A percentile compares a stretch with the other conserved stretches of the same genome.
phyloP scores from a whole-genome alignment of 2,113 vertebrate genomes.

The Tapirus terrestris region DNA sequence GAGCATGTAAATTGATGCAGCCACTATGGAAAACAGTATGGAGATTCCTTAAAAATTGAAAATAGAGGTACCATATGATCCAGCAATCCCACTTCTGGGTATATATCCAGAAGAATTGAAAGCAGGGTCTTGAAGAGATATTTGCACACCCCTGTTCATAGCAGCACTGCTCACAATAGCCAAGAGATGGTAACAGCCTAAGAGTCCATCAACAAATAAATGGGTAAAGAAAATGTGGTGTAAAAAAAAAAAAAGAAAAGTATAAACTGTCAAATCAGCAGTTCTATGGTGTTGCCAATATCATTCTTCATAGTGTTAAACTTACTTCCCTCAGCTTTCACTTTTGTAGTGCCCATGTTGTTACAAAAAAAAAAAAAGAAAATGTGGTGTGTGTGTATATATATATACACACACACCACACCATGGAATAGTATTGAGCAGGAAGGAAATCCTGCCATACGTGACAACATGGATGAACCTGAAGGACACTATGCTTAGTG shows the following conservation, averaged over 20 bases:
- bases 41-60: background rate
- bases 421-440: background rate
- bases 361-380: background rate
- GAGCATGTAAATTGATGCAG: background rate
- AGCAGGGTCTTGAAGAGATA: background rate
- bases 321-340: background rate
- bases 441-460: background rate
- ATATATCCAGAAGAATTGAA: slow-evolving; percentile 5
- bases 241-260: no score
- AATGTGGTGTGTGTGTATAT: background rate
- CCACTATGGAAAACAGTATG: background rate
- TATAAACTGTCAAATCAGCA: background rate
- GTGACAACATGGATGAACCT: background rate
- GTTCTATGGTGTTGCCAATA: background rate
- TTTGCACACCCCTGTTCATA: background rate
- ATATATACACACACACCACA: background rate
- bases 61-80: background rate
- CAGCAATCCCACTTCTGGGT: background rate
- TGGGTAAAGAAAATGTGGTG: background rate
- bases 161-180: background rate
- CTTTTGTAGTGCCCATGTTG: background rate
- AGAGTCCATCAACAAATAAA: background rate
- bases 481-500: background rate
- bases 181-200: background rate
- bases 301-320: background rate